Base-by-base conservation (phyloP, 2,888 invertebrate species). In the Nomada ruficornis region DNA sequence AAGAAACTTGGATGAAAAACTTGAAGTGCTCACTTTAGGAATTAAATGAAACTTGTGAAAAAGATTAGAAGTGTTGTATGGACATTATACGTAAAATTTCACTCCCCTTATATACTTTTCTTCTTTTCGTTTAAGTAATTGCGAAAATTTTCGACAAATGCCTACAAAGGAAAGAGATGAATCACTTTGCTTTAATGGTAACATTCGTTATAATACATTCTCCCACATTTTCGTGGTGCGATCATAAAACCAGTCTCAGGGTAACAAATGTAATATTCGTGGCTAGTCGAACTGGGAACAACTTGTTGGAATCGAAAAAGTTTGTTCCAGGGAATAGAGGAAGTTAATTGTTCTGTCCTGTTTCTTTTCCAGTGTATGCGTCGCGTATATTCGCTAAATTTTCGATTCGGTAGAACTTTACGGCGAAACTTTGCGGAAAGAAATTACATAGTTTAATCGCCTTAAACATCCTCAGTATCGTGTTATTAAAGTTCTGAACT, bases 321-420 rank as follows among this genome's bases (percentile, higher is more conserved):
- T 74, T 74, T 60, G 36, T 13, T n/a, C 52, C 44, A 42, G 69
- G 60, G 62, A 29, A 62, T 26, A n/a, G 70, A 20, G 62, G 42
- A 75, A 75, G 70, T 69, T 75, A 75, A 75, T 75, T 75, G 60
- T 69, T 42, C 59, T 50, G 68, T 74, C 59, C n/a, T 59, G 36
- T 60, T 75, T 75, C 70, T 62, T 69, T 47, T 13, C 26, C 69
- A 20, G 20, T 11, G n/a, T 11, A 36, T 23, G 50, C 15, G n/a
- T 11, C 50, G 26, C 15, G 50, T 60, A 23, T 15, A 36, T 20
- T 36, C 50, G 15, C 20, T 10, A 47, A 71, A 52, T 36, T 47
- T 71, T 29, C 29, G 18, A 36, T 60, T 50, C 36, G 15, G 20
- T 44, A 20, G 15, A 70, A 60, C 29, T 50, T 60, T 50, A 50